Evolutionary conservation across 2,888 invertebrate genomes (phyloP).

Genomic region (Xestia c-nigrum): DNA sequence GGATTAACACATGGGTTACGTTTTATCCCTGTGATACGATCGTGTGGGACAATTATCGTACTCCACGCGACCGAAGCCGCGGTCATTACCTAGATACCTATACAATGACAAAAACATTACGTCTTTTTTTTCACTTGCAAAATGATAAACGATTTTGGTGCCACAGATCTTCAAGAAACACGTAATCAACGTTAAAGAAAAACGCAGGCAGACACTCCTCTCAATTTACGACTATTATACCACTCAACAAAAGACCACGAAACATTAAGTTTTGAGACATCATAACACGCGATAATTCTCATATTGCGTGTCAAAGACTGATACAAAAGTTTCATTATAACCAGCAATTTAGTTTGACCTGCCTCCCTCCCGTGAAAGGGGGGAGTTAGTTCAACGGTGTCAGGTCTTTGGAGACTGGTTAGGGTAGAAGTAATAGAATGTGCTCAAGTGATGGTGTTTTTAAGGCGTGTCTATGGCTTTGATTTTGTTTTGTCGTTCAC

Average conservation of each 20-base stretch:
- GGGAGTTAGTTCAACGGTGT: slow-evolving; percentile 37
- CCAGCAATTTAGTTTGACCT: slow-evolving; percentile 60
- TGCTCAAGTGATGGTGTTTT: slow-evolving; percentile 72
- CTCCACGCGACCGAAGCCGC: no score
- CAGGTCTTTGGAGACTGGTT: slow-evolving; percentile 64
- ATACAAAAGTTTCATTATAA: slow-evolving; percentile 70
- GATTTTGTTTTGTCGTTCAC: slow-evolving; percentile 65
- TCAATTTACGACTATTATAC: slow-evolving; percentile 60
- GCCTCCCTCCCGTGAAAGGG: slow-evolving; percentile 22
- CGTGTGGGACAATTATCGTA: no score
- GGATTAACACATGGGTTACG: no score
- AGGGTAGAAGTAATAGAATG: slow-evolving; percentile 69
- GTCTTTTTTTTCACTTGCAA: neutral
- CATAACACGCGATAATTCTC: slow-evolving; percentile 83
- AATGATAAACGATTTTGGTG: neutral
- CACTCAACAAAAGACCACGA: slow-evolving; percentile 73
- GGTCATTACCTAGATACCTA: neutral
- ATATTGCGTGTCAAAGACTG: slow-evolving; percentile 82
- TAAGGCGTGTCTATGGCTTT: slow-evolving; percentile 69
- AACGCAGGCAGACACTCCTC: slow-evolving; percentile 48
- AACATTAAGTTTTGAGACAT: slow-evolving; percentile 78
- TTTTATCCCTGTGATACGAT: no score
- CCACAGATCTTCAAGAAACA: slow-evolving; percentile 11
- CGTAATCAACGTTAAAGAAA: slow-evolving; percentile 35
- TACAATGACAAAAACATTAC: no score